Base-by-base conservation (phyloP, 1,140 invertebrate species). In the Penaeus vannamei region DNA sequence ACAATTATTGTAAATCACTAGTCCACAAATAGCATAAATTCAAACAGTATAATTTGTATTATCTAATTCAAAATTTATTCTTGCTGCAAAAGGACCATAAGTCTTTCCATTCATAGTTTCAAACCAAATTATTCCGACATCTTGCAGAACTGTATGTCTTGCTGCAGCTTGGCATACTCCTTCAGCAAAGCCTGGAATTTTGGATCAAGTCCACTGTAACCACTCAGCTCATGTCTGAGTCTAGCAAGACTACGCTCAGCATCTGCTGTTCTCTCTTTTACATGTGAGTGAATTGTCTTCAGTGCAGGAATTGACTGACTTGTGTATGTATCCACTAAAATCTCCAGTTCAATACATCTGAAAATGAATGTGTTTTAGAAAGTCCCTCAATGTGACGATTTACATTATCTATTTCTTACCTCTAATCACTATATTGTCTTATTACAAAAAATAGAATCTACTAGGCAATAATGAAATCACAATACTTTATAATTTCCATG, bases 141-240 rank as follows among this genome's bases (percentile, higher is more conserved):
- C 59, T 66, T 86, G 23, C 59, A 32, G 46, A 86, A 86, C 20
- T 42, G 20, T 46, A 86, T 81, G 14, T 86, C 85, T 66, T 86
- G 53, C 61, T 86, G 85, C 1, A 86, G 62, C 69, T 64, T 86
- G 32, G 77, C n/a, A 60, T 86, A 86, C 64, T 86, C 85, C 32
- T 86, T 46, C 53, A 86, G 62, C 42, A 86, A 66, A 17, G 62
- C 76, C 77, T 86, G 85, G 32, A 81, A 86, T 36, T 60, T 86
- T 46, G 85, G 69, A 22, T 86, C 85, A 36, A 86, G 29, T 62
- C 77, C 66, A 64, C 36, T 64, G 76, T 86, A 86, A 53, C 59
- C 59, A 29, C 32, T 62, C 76, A 86, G n/a, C 29, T 36, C 32
- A 19, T 86, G 85, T 36, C 64, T 64, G 3, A 86, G 60, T 61